Percentiles rank a stretch among this genome's conserved stretches.
phyloP scores from a whole-genome alignment of 2,113 vertebrate species.

The Opisthocomus hoazin region DNA sequence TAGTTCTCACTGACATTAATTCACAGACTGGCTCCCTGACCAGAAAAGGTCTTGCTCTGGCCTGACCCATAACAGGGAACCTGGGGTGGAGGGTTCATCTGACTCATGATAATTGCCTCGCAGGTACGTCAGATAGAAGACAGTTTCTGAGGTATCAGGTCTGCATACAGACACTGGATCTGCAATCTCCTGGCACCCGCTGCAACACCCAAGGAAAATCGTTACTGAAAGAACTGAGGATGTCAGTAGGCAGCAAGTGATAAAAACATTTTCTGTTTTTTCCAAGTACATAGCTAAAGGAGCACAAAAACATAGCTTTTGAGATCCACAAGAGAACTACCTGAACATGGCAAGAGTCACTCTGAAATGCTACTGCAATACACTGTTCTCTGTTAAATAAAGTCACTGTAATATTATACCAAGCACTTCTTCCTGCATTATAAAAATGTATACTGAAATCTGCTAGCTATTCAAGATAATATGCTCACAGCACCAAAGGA shows the following conservation, averaged over 20 bases:
- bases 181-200: neutral
- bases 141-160: neutral
- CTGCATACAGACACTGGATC: neutral
- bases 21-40: conserved; percentile 43
- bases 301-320: neutral
- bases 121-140: neutral
- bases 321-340: neutral
- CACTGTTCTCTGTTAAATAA: neutral
- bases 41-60: conserved; percentile 25
- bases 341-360: neutral
- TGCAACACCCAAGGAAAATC: neutral
- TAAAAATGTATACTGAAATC: neutral
- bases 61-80: conserved; percentile 22
- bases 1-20: conserved; percentile 53
- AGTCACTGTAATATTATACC: neutral
- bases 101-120: conserved; percentile 46
- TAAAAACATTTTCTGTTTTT: neutral
- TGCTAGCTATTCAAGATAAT: neutral
- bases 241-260: neutral
- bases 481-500: neutral
- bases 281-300: neutral
- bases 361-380: neutral
- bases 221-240: neutral
- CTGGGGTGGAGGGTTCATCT: conserved; percentile 24
- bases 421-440: neutral